Conservation (phyloP, 2,797 vertebrate genomes). For the Nyctalus aviator region DNA sequence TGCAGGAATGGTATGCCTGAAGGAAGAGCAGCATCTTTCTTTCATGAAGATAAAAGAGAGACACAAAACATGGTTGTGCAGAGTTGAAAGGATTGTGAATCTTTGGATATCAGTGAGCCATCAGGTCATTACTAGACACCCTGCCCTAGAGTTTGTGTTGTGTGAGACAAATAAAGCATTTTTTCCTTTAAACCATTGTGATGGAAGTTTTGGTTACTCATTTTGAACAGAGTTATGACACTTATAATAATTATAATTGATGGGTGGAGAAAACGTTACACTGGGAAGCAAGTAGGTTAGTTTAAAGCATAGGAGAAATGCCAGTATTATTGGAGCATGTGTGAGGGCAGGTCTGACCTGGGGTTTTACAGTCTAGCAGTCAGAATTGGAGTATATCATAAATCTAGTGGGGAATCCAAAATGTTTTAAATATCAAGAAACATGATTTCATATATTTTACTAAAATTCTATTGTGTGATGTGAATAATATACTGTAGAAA, state of each 20-base stretch:
- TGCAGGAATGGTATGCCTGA: background rate
- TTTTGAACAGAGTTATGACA: background rate
- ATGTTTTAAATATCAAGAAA: background rate
- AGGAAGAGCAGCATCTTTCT: background rate
- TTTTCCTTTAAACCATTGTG: background rate
- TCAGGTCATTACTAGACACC: background rate
- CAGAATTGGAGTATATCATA: background rate
- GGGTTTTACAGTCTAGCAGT: background rate
- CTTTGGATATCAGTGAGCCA: background rate
- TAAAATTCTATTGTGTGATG: background rate
- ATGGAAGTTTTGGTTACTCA: background rate
- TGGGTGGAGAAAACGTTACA: background rate
- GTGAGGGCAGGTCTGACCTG: background rate
- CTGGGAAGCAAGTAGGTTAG: background rate
- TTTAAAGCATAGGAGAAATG: background rate
- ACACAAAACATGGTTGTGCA: background rate
- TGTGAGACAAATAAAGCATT: background rate
- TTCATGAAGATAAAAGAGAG: background rate
- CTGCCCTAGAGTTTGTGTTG: background rate
- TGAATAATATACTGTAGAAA: background rate
- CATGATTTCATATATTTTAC: background rate
- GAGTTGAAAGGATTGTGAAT: background rate
- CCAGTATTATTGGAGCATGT: background rate
- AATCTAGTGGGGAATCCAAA: background rate
- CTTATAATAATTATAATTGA: background rate